A percentile compares a stretch with the other conserved stretches of the same genome.
Evolutionary conservation across 2,797 vertebrate genomes (phyloP).

Genomic region (Caiman crocodilus): DNA sequence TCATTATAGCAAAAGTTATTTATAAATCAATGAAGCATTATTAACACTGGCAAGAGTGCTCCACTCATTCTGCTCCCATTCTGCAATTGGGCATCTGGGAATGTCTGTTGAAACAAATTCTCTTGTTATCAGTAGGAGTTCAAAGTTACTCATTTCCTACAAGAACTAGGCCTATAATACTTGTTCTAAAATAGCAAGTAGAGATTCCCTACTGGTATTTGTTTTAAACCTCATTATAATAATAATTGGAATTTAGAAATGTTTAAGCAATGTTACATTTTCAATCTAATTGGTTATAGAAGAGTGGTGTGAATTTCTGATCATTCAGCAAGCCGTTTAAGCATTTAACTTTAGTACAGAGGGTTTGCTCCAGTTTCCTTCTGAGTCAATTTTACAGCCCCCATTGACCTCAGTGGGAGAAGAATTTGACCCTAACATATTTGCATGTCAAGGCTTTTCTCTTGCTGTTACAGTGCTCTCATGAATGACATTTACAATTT

Average conservation of each 20-base stretch:
- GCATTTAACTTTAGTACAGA: not conserved
- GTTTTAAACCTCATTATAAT: not conserved
- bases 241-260: not conserved
- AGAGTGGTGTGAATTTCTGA: not conserved
- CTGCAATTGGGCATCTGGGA: no score
- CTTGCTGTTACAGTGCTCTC: conserved; percentile 7
- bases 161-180: not conserved
- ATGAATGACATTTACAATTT: conserved; percentile 51
- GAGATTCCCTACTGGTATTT: not conserved
- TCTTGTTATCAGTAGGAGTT: accelerated
- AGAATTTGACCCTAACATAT: conserved; percentile 47
- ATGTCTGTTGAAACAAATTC: accelerated
- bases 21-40: not conserved
- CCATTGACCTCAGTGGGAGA: conserved; percentile 23
- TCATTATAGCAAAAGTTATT: not conserved
- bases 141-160: accelerated
- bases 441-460: conserved; percentile 57
- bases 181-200: not conserved
- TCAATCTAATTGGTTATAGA: not conserved
- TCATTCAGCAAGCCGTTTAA: not conserved
- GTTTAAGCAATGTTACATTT: not conserved
- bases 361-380: accelerated
- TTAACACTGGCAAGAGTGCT: no score
- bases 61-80: not conserved
- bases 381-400: conserved; percentile 7